Conservation (phyloP, 2,888 invertebrate genomes). For the Griposia aprilina region DNA sequence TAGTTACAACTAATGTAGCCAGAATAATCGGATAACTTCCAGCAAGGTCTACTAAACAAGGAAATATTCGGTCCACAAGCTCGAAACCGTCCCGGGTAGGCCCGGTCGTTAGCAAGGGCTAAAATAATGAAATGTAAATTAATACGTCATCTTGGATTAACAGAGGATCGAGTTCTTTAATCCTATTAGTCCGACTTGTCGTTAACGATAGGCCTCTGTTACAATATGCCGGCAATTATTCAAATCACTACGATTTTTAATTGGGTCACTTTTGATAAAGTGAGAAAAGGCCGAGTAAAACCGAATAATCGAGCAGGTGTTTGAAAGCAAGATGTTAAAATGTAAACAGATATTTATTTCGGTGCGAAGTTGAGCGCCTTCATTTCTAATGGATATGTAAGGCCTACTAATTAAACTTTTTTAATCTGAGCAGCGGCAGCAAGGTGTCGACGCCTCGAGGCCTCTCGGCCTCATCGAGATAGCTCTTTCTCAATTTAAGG, state of each 20-base stretch:
- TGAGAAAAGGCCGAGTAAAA: slow-evolving; percentile 4
- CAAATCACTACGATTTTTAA: slow-evolving; percentile 66
- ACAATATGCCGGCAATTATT: slow-evolving; percentile 65
- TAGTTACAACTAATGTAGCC: slow-evolving; percentile 29
- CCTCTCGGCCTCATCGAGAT: slow-evolving; percentile 83
- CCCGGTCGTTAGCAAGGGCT: slow-evolving; percentile 60
- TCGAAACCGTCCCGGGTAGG: slow-evolving; percentile 52
- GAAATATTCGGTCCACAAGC: slow-evolving; percentile 56
- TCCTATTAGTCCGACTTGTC: slow-evolving; percentile 76
- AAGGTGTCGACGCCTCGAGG: slow-evolving; percentile 84
- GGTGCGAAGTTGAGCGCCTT: slow-evolving; percentile 49
- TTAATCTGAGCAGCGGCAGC: slow-evolving; percentile 80
- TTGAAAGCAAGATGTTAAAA: slow-evolving; percentile 20
- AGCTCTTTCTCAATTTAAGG: slow-evolving; percentile 87
- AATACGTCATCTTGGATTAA: slow-evolving; percentile 81
- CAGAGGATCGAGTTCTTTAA: slow-evolving; percentile 77
- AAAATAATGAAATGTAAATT: slow-evolving; percentile 82
- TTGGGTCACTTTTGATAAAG: slow-evolving; percentile 66
- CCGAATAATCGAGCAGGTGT: slow-evolving; percentile 21
- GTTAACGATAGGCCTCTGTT: slow-evolving; percentile 72
- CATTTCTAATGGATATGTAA: slow-evolving; percentile 75
- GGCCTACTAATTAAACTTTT: slow-evolving; percentile 86
- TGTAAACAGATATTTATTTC: slow-evolving; percentile 47
- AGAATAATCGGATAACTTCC: slow-evolving; percentile 47
- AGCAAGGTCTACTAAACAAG: slow-evolving; percentile 30